These are phyloP conservation scores for Acromyrmex echinatior DNA, from an alignment of 1,140 invertebrate species.

Conservation along the genomic window DNA sequence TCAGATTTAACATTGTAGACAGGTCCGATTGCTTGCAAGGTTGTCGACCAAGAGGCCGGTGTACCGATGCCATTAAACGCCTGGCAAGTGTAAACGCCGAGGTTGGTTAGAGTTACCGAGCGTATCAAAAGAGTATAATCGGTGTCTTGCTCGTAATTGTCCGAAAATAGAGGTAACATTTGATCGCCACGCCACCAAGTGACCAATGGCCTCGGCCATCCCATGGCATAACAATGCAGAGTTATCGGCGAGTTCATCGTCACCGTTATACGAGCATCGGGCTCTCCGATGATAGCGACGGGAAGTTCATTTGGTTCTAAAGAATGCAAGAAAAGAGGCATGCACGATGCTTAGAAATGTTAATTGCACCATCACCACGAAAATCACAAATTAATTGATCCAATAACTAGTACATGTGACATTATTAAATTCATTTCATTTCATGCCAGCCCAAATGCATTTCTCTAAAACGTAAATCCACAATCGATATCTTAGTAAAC, in stretches of 20 bases:
- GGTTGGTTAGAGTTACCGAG: slow-evolving; percentile 89
- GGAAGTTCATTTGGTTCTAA: slow-evolving; percentile 84
- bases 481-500: not conserved
- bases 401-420: not conserved
- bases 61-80: slow-evolving; percentile 94
- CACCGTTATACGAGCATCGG: slow-evolving; percentile 89
- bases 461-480: not conserved
- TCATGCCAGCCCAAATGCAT: not conserved
- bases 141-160: slow-evolving; percentile 91
- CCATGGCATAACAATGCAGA: slow-evolving; percentile 94
- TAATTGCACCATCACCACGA: slow-evolving; percentile 26
- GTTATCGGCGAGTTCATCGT: slow-evolving; percentile 90
- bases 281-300: slow-evolving; percentile 88
- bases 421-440: slow-evolving; percentile 8
- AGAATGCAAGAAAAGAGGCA: slow-evolving; percentile 67
- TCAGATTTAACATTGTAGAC: slow-evolving; percentile 86
- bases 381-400: not conserved
- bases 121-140: slow-evolving; percentile 92
- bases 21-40: slow-evolving; percentile 90
- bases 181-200: slow-evolving; percentile 95
- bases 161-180: slow-evolving; percentile 90
- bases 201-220: slow-evolving; percentile 92
- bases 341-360: slow-evolving; percentile 54
- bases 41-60: slow-evolving; percentile 91
- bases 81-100: slow-evolving; percentile 95